Conservation (phyloP, 2,113 vertebrate species). For the Cavia porcellus region DNA sequence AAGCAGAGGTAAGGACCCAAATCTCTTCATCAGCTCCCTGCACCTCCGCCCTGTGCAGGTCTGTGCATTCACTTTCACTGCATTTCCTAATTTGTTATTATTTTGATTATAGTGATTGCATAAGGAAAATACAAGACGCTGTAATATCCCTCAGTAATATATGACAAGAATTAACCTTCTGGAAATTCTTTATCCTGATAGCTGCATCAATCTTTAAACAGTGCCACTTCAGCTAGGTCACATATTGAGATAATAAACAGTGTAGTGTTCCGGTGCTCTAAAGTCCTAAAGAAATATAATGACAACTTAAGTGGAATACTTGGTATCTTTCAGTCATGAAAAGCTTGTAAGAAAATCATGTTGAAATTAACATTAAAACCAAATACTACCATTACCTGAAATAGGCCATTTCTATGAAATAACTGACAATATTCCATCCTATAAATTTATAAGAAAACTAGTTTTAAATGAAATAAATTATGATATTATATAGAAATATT, state of each 20-base stretch:
- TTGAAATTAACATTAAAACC: constrained; percentile 13
- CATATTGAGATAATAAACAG: background rate
- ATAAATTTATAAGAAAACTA: background rate
- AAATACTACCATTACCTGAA: background rate
- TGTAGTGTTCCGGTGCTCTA: background rate
- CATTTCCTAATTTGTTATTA: background rate
- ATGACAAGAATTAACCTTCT: constrained; percentile 10
- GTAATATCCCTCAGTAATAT: background rate
- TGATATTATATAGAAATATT: background rate
- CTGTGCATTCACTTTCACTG: background rate
- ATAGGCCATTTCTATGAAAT: background rate
- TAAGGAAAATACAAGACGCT: background rate
- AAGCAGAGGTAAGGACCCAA: background rate
- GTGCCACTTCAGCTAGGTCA: background rate
- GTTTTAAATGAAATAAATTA: constrained; percentile 7
- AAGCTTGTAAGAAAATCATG: background rate
- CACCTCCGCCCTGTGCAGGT: background rate
- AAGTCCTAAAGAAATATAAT: background rate
- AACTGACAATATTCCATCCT: background rate
- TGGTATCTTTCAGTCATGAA: background rate
- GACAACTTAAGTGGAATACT: background rate
- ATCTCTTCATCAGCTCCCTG: background rate
- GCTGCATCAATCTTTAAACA: background rate
- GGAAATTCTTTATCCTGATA: background rate
- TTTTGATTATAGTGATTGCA: background rate